Evolutionary conservation across 1,140 invertebrate genomes (phyloP), one percentile per base, ranked within the genome.

Genomic region (Probaryconus sp.): DNA sequence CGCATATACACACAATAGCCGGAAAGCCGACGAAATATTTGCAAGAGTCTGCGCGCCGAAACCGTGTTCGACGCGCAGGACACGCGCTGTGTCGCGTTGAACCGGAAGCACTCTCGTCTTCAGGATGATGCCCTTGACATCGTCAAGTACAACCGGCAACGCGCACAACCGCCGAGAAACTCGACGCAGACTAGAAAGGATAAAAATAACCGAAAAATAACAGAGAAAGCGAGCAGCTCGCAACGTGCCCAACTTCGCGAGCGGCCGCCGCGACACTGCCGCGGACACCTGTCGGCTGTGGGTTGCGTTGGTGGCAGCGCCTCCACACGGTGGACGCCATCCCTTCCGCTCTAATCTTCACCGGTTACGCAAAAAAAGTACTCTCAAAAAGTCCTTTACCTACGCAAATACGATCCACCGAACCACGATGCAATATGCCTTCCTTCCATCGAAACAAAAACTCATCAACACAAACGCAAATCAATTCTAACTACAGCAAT

Each of bases 181-280:
- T 56, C 38, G 63, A 20, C 40, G 37, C 26, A 48, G 18, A 63
- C 35, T 51, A 47, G 28, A 42, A 17, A 40, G 6, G 37, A 48
- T 50, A 20, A 64, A 68, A 51, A 64, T 58, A 70, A 26, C 33
- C 14, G 14, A 48, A 31, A 53, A 1, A 6, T 0, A 16, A 24
- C 70, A 69, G 40, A 33, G 50, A 47, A 53, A 55, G 58, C 76
- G 60, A 77, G 72, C 77, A 61, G 69, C 72, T 61, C 55, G 61
- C 75, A 73, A 77, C 77, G 37, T 79, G 65, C 80, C 85, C 78
- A 84, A 82, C 82, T 80, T 85, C 84, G 81, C 81, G 85, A 85
- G 81, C 85, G 81, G 87, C 80, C 79, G 86, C 80, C 83, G 84
- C 85, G 80, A 85, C 84, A 87, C 87, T 88, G 87, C 56, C 76